Base-by-base conservation (phyloP, 37 sponge, comb jelly and placozoan species). In the Theonella swinhoei region DNA sequence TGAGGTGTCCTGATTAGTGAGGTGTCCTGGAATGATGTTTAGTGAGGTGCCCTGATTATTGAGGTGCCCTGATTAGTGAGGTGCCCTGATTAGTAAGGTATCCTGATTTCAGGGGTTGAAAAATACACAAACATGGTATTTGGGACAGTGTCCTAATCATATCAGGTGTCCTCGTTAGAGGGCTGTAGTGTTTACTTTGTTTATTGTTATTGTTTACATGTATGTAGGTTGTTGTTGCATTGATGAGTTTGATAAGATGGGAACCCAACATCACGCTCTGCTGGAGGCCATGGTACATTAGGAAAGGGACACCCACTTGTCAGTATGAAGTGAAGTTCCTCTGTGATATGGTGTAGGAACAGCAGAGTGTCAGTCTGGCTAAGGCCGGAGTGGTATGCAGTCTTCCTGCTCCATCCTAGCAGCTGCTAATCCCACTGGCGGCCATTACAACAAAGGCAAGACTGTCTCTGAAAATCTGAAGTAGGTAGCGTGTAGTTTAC, bases 191-290 rank as follows among this genome's bases (percentile, higher is more conserved):
- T n/a, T n/a, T n/a, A n/a, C n/a, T n/a, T n/a, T n/a, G n/a, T n/a
- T n/a, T n/a, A n/a, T n/a, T n/a, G n/a, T n/a, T n/a, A n/a, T n/a
- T n/a, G n/a, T n/a, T n/a, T n/a, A n/a, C n/a, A n/a, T n/a, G n/a
- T n/a, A 20, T 26, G 14, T 66, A 89, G 94, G 98, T 0, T 97
- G 98, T 47, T 98, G 99, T 42, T 98, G 99, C 83, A 98, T 98
- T 90, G 99, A 98, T 81, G 99, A 98, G 79, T 98, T 98, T 88
- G 99, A 98, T 47, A 98, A 98, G 89, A 96, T 98, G 99, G 89
- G 89, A 20, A 72, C 54, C 42, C 99, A 98, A 67, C 99, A 98
- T 74, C 95, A 92, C 42, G 97, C 97, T n/a, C 91, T 98, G 35
- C 65, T 98, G 71, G 99, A 98, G 72, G 99, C 99, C 22, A 98